Base-by-base conservation (phyloP, 1,140 invertebrate genomes). In the Chrysopa pallens region DNA sequence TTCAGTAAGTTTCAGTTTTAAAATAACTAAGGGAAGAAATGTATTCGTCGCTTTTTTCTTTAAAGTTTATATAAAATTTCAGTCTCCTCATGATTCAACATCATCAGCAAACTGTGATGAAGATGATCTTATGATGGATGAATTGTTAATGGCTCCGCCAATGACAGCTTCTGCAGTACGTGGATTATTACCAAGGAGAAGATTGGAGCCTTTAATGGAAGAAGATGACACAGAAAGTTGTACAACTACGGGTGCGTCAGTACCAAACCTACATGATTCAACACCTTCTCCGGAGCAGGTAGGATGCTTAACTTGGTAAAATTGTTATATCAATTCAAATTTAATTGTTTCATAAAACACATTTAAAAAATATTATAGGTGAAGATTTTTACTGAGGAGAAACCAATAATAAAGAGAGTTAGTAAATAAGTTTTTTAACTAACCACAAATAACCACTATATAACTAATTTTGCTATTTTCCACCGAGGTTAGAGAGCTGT, bases 121-220 rank as follows among this genome's bases (percentile, higher is more conserved):
- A 47, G 76, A 74, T 0, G 75, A 78, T 50, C 57, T 78, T 29
- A 77, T 78, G 74, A 78, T 78, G 75, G 75, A 78, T 47, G 75
- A 78, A 50, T 63, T 78, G 9, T 55, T 78, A 14, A 78, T 78
- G 75, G 72, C 75, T 12, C 75, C 74, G 3, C 75, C 74, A 0
- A 73, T 78, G 43, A 73, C 73, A 14, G 73, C 74, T 46, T 72
- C 74, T 9, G 72, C 70, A 4, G 63, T 78, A 17, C 60, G 75
- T 38, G 74, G 74, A 29, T 51, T 78, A 13, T 56, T 78, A 44
- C 75, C 75, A 48, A 67, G 75, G 65, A 60, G 74, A 62, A 69
- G 74, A 50, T 59, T 78, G 56, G 75, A 78, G 55, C 75, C 75
- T 35, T 61, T 78, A 35, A 66, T 77, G 46, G 75, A 78, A 64